Evolutionary conservation across 2,888 invertebrate species (phyloP).

Genomic region (Drosophila nr. perissopoda): DNA sequence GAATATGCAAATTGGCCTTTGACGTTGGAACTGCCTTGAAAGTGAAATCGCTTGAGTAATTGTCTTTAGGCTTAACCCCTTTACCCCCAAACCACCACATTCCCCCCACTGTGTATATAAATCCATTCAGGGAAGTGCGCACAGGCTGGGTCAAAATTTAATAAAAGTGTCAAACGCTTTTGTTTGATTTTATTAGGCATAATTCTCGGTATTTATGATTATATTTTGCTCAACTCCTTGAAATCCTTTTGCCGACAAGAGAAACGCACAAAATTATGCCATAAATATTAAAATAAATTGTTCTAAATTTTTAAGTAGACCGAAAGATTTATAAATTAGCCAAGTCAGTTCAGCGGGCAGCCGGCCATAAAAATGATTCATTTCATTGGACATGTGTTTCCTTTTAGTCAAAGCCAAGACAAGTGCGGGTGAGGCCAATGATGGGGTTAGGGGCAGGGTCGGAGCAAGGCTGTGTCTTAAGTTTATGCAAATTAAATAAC

Average conservation of each 20-base stretch:
- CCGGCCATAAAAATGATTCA: constrained; percentile 64
- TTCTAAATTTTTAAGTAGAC: constrained; percentile 44
- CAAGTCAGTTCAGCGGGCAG: constrained; percentile 10
- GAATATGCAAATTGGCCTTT: constrained; percentile 24
- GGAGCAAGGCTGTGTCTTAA: constrained; percentile 29
- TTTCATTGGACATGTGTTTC: constrained; percentile 60
- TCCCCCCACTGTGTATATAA: background rate
- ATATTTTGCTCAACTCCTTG: constrained; percentile 30
- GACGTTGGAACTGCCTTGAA: background rate
- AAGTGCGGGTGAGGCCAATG: background rate
- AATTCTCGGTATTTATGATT: constrained; percentile 52
- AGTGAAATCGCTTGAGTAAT: constrained; percentile 44
- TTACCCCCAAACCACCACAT: background rate
- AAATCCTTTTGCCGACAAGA: constrained; percentile 21
- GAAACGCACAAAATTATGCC: constrained; percentile 58
- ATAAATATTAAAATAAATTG: constrained; percentile 73
- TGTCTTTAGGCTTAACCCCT: constrained; percentile 31
- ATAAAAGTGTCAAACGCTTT: constrained; percentile 68
- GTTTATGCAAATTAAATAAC: constrained; percentile 77
- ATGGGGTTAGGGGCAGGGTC: no score
- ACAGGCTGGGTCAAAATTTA: constrained; percentile 44
- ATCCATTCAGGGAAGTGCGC: constrained; percentile 15
- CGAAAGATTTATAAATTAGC: constrained; percentile 51
- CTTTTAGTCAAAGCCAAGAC: constrained; percentile 23
- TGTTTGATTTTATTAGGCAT: constrained; percentile 50